Evolutionary conservation across 1,140 invertebrate genomes (phyloP), one percentile per base, ranked within the genome.

Genomic region (Apis laboriosa): DNA sequence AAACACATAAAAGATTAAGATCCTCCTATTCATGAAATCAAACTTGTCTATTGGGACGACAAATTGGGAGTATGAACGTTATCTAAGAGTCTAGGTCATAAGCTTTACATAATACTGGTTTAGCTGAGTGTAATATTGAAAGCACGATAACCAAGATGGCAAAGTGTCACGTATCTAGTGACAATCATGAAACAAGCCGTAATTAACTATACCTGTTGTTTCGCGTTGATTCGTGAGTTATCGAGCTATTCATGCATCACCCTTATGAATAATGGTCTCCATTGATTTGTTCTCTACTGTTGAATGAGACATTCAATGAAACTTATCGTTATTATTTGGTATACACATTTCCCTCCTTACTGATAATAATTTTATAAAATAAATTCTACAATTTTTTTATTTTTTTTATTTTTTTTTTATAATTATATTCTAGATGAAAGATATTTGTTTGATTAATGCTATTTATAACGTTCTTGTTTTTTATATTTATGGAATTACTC

Each of bases 191-290:
- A 55, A 80, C 84, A 84, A 86, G 60, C 66, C 60, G 34, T 77
- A 86, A 86, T 86, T 86, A 86, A 66, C 85, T 43, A 49, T 61
- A 34, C 74, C 34, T 49, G 56, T 63, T 34, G 64, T 49, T 34
- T 21, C 17, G 43, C n/a, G 60, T 84, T 85, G 61, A 80, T 53
- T 55, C 73, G 11, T 58, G 56, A 80, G 67, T 61, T 71, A 56
- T 34, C 60, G 13, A n/a, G 24, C 24, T 63, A 84, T 85, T 84
- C 75, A 66, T 17, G 24, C 11, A 19, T n/a, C 56, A 12, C 19
- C 9, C 19, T 24, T 19, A 53, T 60, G 61, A 78, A 77, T 84
- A 84, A 72, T 68, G 49, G 34, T 43, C 13, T n/a, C 43, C 34
- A 43, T 72, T 67, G 60, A 84, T 77, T 84, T 55, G 55, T 70